Base-by-base conservation (phyloP, 2,888 invertebrate genomes). In the Stramonita haemastoma region DNA sequence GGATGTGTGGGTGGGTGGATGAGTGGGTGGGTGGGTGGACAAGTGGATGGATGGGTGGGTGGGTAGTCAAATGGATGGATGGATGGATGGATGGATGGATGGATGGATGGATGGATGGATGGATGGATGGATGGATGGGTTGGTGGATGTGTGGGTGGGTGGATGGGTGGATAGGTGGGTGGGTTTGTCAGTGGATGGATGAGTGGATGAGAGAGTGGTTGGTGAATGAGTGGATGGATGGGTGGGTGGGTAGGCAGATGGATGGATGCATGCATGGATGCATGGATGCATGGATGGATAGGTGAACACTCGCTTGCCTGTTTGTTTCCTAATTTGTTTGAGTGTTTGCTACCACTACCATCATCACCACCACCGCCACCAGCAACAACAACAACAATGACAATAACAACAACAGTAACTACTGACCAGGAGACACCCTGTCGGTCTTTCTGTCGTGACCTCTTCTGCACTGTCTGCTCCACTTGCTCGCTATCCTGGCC, bases 401-500 rank as follows among this genome's bases (percentile, higher is more conserved):
- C 22, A 22, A 19, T n/a, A n/a, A 73, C 22, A 73, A n/a, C n/a
- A 73, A n/a, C n/a, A 22, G 26, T n/a, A 73, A 22, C n/a, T 15
- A 86, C 86, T 86, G 86, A 84, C 66, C 73, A 13, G 88, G 92
- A 93, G 94, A 93, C 85, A 93, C 93, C 34, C 94, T 92, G 29
- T 89, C 91, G 66, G 93, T 77, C 83, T 91, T 91, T 29, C 90
- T 92, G 90, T 94, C 94, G 73, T 94, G 94, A 0, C 91, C 93
- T 32, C 92, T 89, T 26, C 66, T 90, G 87, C 94, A 94, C 66
- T 94, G 94, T 32, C 92, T 91, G 22, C 94, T 93, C 94, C 94
- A 94, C 84, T 94, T 94, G 84, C 92, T 92, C 22, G 94, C 94
- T 15, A 94, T 92, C 17, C 90, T 91, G 1, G 94, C 94, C 26